Conservation (phyloP, 2,888 invertebrate genomes). For the Marasmarcha lunaedactyla region DNA sequence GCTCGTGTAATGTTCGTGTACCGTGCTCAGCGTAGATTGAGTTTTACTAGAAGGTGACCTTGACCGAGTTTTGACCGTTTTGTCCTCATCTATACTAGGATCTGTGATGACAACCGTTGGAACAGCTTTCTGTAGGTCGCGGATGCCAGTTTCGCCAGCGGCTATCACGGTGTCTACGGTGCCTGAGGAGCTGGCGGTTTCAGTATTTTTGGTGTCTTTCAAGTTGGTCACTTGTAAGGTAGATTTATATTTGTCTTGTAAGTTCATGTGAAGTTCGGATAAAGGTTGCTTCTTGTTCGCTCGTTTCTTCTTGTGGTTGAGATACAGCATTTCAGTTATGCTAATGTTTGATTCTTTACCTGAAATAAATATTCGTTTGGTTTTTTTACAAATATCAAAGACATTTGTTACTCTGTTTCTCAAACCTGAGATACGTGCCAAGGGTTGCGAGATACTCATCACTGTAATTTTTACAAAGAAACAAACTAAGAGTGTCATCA, state of each 20-base stretch:
- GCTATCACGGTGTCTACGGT: constrained; percentile 43
- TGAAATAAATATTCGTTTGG: constrained; percentile 17
- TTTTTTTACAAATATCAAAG: too few relatives aligned
- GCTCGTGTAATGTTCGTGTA: constrained; percentile 43
- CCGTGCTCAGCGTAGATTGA: constrained; percentile 46
- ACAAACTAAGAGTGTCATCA: too few relatives aligned
- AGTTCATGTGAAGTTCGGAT: constrained; percentile 37
- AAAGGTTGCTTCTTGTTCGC: constrained; percentile 34
- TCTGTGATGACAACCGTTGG: constrained; percentile 28
- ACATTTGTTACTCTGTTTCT: too few relatives aligned
- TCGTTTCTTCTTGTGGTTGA: constrained; percentile 30
- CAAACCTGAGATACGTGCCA: too few relatives aligned
- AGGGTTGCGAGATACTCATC: too few relatives aligned
- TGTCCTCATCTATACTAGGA: constrained; percentile 11
- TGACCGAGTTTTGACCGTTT: constrained; percentile 23
- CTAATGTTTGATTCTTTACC: constrained; percentile 49
- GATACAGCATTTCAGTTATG: constrained; percentile 40
- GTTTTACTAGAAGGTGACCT: constrained; percentile 49
- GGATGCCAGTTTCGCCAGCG: too few relatives aligned
- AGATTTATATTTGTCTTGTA: constrained; percentile 23
- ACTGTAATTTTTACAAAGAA: too few relatives aligned
- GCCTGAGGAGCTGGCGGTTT: constrained; percentile 38
- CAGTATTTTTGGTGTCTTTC: constrained; percentile 34
- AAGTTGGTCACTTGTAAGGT: constrained; percentile 30
- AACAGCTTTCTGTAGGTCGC: constrained; percentile 20